These are phyloP conservation scores for Capromys pilorides DNA, from an alignment of 2,797 vertebrate species.

Conservation along the genomic window DNA sequence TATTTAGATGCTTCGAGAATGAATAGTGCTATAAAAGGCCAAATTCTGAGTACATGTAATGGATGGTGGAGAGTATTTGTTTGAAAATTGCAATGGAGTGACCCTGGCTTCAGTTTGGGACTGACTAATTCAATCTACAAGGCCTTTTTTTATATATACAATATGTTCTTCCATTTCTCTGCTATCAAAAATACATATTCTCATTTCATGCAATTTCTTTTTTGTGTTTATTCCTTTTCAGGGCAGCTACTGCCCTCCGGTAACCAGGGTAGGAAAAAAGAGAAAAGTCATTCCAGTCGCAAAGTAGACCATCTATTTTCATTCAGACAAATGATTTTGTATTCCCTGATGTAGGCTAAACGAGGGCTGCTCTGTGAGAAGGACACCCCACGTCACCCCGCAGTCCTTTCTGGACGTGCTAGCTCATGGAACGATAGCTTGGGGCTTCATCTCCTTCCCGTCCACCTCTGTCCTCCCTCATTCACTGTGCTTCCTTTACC, in stretches of 20 bases:
- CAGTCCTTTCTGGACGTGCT: neutral
- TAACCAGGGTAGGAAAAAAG: conserved; percentile 51
- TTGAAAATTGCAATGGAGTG: conserved; percentile 43
- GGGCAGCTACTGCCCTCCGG: conserved; percentile 52
- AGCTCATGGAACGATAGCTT: neutral
- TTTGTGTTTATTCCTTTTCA: conserved; percentile 73
- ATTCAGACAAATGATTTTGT: conserved; percentile 58
- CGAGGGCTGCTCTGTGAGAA: neutral
- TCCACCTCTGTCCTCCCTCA: neutral
- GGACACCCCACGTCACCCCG: neutral
- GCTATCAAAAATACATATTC: conserved; percentile 72
- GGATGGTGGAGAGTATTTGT: conserved; percentile 62
- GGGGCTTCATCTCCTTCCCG: neutral
- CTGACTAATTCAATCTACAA: conserved; percentile 56
- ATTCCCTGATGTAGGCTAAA: conserved; percentile 7
- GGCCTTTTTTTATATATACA: conserved; percentile 30
- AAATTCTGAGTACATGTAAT: conserved; percentile 34
- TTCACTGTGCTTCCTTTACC: neutral
- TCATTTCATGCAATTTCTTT: conserved; percentile 72
- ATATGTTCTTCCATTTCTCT: conserved; percentile 55
- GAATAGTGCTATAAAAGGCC: conserved; percentile 68
- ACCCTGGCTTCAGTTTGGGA: conserved; percentile 62
- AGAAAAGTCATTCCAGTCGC: conserved; percentile 58
- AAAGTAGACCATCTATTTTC: conserved; percentile 69
- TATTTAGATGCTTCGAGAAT: conserved; percentile 54